phyloP scores from a whole-genome alignment of 2,888 invertebrate genomes.

The Notodonta ziczac region DNA sequence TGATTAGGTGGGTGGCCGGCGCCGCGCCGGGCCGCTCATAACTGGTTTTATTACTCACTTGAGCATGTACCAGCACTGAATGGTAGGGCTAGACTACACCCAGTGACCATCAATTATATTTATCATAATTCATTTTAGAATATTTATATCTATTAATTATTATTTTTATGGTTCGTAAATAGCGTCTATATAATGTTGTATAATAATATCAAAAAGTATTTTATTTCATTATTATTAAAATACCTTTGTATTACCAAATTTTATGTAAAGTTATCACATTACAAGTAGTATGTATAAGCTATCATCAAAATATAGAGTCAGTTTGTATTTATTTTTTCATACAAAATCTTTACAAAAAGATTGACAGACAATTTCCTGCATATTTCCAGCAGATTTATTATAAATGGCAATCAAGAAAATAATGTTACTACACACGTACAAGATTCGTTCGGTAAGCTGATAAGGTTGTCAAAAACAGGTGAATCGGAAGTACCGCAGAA shows the following conservation, averaged over 20 bases:
- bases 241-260: too few relatives aligned
- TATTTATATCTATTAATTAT: too few relatives aligned
- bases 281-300: too few relatives aligned
- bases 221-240: too few relatives aligned
- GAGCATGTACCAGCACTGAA: slow-evolving; percentile 50
- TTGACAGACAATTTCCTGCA: not conserved
- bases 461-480: not conserved
- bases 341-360: not conserved
- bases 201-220: too few relatives aligned
- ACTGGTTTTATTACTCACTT: slow-evolving; percentile 65
- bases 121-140: slow-evolving; percentile 30
- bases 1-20: slow-evolving; percentile 58
- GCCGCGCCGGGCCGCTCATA: slow-evolving; percentile 59
- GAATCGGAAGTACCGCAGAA: not conserved
- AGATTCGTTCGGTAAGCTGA: not conserved
- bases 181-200: too few relatives aligned
- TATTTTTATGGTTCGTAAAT: too few relatives aligned
- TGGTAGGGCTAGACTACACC: slow-evolving; percentile 25
- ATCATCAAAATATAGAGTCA: too few relatives aligned
- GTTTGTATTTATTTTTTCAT: too few relatives aligned
- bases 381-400: not conserved
- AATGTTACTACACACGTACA: not conserved
- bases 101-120: slow-evolving; percentile 41
- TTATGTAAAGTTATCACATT: too few relatives aligned
- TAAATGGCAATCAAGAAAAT: not conserved